A percentile compares a stretch with the other conserved stretches of the same genome.
phyloP scores from a whole-genome alignment of 2,888 invertebrate species.

The Argyresthia albistria region DNA sequence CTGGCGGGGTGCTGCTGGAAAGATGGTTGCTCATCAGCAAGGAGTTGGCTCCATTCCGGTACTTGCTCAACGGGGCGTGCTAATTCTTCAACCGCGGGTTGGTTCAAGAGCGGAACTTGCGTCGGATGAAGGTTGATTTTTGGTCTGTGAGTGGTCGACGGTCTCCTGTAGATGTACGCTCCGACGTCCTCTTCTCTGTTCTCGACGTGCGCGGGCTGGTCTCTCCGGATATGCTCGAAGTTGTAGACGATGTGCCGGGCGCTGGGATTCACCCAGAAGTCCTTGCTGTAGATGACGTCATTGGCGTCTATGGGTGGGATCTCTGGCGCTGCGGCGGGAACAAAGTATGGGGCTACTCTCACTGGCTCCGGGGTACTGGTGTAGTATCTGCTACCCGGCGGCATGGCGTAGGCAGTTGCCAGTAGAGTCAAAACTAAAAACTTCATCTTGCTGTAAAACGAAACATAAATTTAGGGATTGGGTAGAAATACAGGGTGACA shows the following conservation, averaged over 20 bases:
- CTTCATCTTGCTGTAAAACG: constrained; percentile 25
- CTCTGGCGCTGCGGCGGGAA: background rate
- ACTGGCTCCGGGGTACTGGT: constrained; percentile 4
- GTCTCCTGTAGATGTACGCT: constrained; percentile 21
- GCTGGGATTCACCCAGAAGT: constrained; percentile 15
- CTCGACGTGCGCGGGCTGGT: constrained; percentile 29
- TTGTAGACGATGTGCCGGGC: constrained; percentile 21
- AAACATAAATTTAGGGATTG: background rate
- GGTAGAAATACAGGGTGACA: no score
- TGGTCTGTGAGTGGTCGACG: background rate
- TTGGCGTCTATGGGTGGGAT: constrained; percentile 1
- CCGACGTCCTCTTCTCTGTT: constrained; percentile 29
- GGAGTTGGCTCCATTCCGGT: background rate
- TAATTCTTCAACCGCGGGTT: background rate
- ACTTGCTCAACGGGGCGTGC: background rate
- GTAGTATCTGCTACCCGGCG: constrained; percentile 1
- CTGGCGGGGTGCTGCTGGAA: background rate
- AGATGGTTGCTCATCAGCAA: background rate
- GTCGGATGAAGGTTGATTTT: background rate
- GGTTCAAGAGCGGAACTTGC: no score
- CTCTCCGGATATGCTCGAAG: constrained; percentile 26
- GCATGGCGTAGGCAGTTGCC: constrained; percentile 15
- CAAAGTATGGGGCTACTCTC: background rate
- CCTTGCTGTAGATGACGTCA: constrained; percentile 4
- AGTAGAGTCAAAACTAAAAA: constrained; percentile 14